These are phyloP conservation scores for Enteromius argenteus DNA, from an alignment of 2,797 vertebrate genomes.

Conservation along the genomic window DNA sequence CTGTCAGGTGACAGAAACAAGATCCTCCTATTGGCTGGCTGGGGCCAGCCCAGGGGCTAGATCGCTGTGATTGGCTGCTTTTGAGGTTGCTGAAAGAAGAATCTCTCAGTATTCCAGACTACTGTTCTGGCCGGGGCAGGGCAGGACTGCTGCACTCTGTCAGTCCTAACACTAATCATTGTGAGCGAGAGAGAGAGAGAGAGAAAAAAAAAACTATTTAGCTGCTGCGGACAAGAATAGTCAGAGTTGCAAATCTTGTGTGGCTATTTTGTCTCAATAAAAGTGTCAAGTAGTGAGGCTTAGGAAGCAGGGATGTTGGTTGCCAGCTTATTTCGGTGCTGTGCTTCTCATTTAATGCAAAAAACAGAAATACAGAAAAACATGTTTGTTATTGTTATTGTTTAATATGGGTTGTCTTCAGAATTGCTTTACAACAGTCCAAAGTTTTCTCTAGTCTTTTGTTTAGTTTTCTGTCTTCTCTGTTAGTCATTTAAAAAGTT, in stretches of 20 bases:
- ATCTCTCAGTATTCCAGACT: constrained; percentile 82
- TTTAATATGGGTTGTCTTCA: not conserved
- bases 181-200: constrained; percentile 57
- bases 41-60: constrained; percentile 70
- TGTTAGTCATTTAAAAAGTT: not conserved
- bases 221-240: constrained; percentile 56
- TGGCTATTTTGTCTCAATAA: constrained; percentile 46
- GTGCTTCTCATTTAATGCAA: not conserved
- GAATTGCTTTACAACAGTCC: not conserved
- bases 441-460: not conserved
- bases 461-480: not conserved
- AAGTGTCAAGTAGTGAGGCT: constrained; percentile 22
- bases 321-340: not conserved
- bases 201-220: constrained; percentile 69
- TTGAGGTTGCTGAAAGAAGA: constrained; percentile 82
- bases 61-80: constrained; percentile 81
- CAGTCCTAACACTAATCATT: constrained; percentile 60
- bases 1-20: constrained; percentile 83
- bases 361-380: not conserved
- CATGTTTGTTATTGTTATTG: not conserved
- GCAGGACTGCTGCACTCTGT: constrained; percentile 79
- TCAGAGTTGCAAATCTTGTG: constrained; percentile 32
- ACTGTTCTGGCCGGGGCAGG: constrained; percentile 80
- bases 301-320: constrained; percentile 21
- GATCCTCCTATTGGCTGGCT: constrained; percentile 80